Evolutionary conservation across 1,140 invertebrate species (phyloP), one percentile per base, ranked within the genome.

Genomic region (Drosophila repletoides): DNA sequence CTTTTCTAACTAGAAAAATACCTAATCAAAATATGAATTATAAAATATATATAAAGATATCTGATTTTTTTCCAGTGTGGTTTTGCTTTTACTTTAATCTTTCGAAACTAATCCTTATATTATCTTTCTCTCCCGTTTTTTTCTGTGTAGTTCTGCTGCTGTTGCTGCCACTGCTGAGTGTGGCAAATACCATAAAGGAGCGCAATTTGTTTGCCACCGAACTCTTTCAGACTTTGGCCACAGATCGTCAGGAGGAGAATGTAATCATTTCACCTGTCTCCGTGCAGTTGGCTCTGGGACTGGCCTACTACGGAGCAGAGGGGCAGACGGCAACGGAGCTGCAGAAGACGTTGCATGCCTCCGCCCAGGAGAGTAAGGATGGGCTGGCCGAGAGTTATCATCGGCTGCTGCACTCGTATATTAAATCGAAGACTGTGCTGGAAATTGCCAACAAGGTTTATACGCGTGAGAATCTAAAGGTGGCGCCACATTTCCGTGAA

Each of bases 401-500:
- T 36, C 49, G 72, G 0, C 65, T 88, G 24, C 46, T 89, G 33
- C 88, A 89, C 51, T 89, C 88, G 0, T 89, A 84, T 48, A 84
- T 89, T 34, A 89, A 89, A 48, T 86, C 88, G 6, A 89, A 89
- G 49, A 89, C 88, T 2, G 86, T 71, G 36, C 55, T 89, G 34
- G 88, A 89, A 41, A 89, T 89, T 2, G 88, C 88, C 71, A 89
- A 89, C 65, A 89, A 89, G 53, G 71, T 89, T 1, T 89, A 87
- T 38, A 86, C 76, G 0, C 73, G 75, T 4, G 52, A 89, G 40
- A 77, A 76, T 10, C 58, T 89, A 1, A 61, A 72, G 49, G 88
- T 89, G 7, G 59, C 74, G 6, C 31, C 66, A 1, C 76, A 89
- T 24, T 89, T 89, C 33, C 73, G 80, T 14, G 69, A 79, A 12